These are phyloP conservation scores for Pungitius pungitius DNA, from an alignment of 2,113 vertebrate species.

Conservation along the genomic window DNA sequence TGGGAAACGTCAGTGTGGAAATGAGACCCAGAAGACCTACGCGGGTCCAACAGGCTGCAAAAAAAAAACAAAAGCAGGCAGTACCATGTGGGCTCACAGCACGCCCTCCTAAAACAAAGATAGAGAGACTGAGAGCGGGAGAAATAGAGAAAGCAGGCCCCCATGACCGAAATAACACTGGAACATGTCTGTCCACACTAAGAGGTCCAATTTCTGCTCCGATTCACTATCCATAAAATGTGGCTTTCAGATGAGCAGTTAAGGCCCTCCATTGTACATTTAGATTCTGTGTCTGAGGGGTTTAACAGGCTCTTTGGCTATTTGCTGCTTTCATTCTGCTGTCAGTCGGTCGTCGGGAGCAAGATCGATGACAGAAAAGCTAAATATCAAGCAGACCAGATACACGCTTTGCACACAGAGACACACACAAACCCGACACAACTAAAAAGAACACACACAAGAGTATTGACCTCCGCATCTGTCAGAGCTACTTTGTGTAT, in stretches of 20 bases:
- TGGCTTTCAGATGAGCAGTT: constrained; percentile 64
- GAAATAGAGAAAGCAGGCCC: constrained; percentile 46
- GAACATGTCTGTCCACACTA: constrained; percentile 65
- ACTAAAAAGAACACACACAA: background rate
- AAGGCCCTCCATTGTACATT: constrained; percentile 49
- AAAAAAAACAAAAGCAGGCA: constrained; percentile 32
- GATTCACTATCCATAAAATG: constrained; percentile 57
- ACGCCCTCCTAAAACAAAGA: constrained; percentile 12
- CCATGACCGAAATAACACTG: constrained; percentile 71
- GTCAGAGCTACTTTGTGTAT: constrained; percentile 2
- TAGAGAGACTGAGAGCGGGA: constrained; percentile 17
- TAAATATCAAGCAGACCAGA: constrained; percentile 57
- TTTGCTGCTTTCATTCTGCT: constrained; percentile 68
- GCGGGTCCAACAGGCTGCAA: constrained; percentile 21
- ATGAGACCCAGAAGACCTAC: constrained; percentile 48
- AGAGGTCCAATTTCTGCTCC: constrained; percentile 68
- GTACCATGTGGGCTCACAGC: constrained; percentile 22
- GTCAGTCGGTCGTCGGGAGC: constrained; percentile 58
- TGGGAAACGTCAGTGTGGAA: constrained; percentile 53
- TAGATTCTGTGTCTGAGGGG: constrained; percentile 32
- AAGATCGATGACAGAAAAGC: constrained; percentile 62
- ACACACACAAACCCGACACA: constrained; percentile 27
- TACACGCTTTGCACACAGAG: constrained; percentile 17
- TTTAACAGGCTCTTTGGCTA: constrained; percentile 26
- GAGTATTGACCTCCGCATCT: constrained; percentile 31